Conservation (phyloP, 2,113 vertebrate species). For the Ceyx margarethae region DNA sequence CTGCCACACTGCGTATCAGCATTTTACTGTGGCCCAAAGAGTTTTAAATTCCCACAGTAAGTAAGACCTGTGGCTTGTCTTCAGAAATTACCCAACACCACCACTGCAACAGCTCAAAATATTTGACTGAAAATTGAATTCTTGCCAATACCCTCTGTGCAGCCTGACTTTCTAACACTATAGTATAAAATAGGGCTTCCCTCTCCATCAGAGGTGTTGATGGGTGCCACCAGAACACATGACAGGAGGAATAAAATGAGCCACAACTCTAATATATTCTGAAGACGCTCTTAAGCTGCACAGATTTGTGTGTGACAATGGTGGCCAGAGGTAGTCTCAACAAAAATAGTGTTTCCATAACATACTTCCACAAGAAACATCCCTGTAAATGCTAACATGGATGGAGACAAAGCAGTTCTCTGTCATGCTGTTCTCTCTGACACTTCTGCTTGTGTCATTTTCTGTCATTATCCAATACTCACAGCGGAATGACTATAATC, state of each 20-base stretch:
- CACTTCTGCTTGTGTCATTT: background rate
- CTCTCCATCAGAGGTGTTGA: background rate
- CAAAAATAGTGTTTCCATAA: background rate
- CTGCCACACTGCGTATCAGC: background rate
- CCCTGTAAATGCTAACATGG: background rate
- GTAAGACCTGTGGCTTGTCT: background rate
- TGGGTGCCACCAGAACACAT: background rate
- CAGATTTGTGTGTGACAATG: background rate
- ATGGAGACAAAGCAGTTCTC: background rate
- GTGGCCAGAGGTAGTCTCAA: background rate
- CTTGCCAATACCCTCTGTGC: background rate
- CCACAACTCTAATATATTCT: background rate
- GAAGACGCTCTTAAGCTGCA: background rate
- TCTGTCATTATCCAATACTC: background rate
- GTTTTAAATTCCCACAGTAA: background rate
- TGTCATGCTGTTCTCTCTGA: rapidly evolving
- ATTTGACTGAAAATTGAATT: background rate
- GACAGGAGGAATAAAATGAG: background rate
- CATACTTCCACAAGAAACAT: background rate
- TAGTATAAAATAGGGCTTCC: background rate
- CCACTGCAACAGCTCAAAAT: background rate
- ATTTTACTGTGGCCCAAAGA: background rate
- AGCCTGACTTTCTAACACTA: background rate
- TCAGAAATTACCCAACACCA: background rate
- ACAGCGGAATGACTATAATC: background rate